Conservation (phyloP, 2,888 invertebrate species). For the Agapostemon virescens region DNA sequence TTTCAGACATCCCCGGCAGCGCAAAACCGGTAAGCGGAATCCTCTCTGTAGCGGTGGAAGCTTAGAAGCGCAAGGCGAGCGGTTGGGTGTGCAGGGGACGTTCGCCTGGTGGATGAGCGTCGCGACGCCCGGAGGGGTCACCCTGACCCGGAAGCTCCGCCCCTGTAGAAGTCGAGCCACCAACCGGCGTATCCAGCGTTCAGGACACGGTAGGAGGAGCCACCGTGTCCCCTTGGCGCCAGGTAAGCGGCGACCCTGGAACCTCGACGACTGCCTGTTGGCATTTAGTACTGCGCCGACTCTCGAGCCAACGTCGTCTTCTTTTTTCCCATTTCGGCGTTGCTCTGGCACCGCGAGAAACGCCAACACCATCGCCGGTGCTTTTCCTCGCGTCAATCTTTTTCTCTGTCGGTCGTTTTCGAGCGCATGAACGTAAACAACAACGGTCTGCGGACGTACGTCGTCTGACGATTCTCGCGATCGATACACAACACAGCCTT, state of each 20-base stretch:
- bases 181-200: conserved; percentile 75
- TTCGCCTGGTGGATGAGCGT: conserved; percentile 66
- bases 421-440: conserved; percentile 27
- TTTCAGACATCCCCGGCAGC: conserved; percentile 28
- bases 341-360: conserved; percentile 16
- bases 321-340: conserved; percentile 18
- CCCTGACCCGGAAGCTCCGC: conserved; percentile 75
- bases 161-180: conserved; percentile 74
- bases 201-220: conserved; percentile 76
- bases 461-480: not conserved
- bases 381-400: not conserved
- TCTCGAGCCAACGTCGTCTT: conserved; percentile 57
- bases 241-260: conserved; percentile 65
- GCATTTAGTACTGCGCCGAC: conserved; percentile 69
- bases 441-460: not conserved
- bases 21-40: conserved; percentile 27
- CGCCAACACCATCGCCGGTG: no score
- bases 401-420: not conserved
- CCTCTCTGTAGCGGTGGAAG: conserved; percentile 14
- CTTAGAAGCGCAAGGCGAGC: conserved; percentile 4
- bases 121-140: conserved; percentile 74
- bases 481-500: not conserved
- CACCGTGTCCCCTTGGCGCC: conserved; percentile 67
- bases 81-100: conserved; percentile 14
- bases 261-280: conserved; percentile 52